Evolutionary conservation across 2,797 vertebrate species (phyloP), one percentile per base, ranked within the genome.

Genomic region (Balearica regulorum): DNA sequence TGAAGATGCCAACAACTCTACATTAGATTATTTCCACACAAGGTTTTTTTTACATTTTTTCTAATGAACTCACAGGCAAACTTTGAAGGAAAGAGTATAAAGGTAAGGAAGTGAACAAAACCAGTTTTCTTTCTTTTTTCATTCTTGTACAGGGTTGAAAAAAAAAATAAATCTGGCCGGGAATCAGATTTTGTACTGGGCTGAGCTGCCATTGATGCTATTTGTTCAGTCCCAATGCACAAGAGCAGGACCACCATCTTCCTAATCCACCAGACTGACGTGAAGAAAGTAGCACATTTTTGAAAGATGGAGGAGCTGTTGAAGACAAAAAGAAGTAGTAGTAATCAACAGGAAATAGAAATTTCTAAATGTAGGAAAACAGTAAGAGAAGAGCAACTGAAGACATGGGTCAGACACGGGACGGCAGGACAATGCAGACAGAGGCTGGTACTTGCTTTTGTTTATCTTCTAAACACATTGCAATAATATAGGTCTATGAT

Each of bases 391-490:
- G 25, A 44, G 54, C 78, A 85, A 41, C 41, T 13, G 33, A 76
- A 89, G 25, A 21, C 18, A 37, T 2, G 9, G 14, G 14, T 8
- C 2, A 10, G 11, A 22, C 7, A 5, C 16, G 44, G 44, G 44
- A 22, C 4, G 2, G 21, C 5, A 54, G 57, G 53, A 33, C 0
- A 2, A 22, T 4, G 10, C 8, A 76, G 29, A 26, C 19, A 20
- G 15, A 39, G 26, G 35, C 15, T 53, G 14, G 6, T 9, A 24
- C 39, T 82, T 61, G 29, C 15, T 73, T 91, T 61, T 31, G 31
- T 11, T 51, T 35, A 5, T 46, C 62, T 68, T 41, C 44, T 51
- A 54, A 73, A 26, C 9, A 21, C 4, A 8, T 9, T 64, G 43
- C 41, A 88, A 33, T 13, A 39, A 69, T 1, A 4, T 0, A 48